Base-by-base conservation (phyloP, 2,888 invertebrate genomes). In the Copidosoma aretas region DNA sequence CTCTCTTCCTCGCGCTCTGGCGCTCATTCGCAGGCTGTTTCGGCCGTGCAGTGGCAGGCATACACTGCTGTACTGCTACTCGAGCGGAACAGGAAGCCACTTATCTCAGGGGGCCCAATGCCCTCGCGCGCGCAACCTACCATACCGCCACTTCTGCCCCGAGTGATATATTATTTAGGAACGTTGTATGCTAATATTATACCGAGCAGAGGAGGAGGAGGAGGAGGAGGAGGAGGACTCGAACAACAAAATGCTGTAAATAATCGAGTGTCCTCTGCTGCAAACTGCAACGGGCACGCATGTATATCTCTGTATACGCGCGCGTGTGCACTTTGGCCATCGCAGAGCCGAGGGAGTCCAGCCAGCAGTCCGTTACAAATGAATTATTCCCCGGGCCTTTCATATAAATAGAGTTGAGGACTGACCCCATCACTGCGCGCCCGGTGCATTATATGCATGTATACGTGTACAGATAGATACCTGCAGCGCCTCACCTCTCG, bases 141-240 rank as follows among this genome's bases (percentile, higher is more conserved):
- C 17, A 51, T n/a, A n/a, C n/a, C n/a, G n/a, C n/a, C n/a, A n/a
- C n/a, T n/a, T n/a, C 66, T 57, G 69, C 76, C 72, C 72, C 70
- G 70, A 71, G 78, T 79, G 79, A 79, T 79, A 79, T 79, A 78
- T 79, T 78, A 79, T 79, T 79, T 78, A 77, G 77, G 76, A 77
- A 75, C 75, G 74, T 77, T 79, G 79, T 73, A 69, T 70, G 71
- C 65, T 58, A 69, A 68, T 71, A 67, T n/a, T n/a, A n/a, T n/a
- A n/a, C 60, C 39, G 19, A 66, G 56, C 41, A 63, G 57, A 54
- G 52, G 52, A 41, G 53, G 60, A 58, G 49, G 21, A 43, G 67
- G 25, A 19, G 24, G 56, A 58, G 61, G 53, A 56, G 22, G 61
- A 14, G 46, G 71, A 56, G 60, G 60, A 64, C 54, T 58, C 59